Percentiles rank a stretch among this genome's conserved stretches.
Evolutionary conservation across 2,888 invertebrate species (phyloP).

Genomic region (Yponomeuta sedellus): DNA sequence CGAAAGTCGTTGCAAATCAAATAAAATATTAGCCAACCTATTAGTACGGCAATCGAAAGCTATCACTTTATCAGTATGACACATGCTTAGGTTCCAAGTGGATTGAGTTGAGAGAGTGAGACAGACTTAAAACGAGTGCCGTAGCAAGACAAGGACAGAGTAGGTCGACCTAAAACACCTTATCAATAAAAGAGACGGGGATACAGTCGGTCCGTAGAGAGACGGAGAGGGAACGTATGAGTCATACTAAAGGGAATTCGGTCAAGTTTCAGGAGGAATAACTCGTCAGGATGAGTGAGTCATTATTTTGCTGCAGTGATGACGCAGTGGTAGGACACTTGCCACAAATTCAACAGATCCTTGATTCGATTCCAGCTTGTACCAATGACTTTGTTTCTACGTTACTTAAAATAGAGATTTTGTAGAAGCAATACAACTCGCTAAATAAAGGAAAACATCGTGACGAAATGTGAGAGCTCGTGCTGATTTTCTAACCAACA

Average conservation of each 20-base stretch:
- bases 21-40: too few relatives aligned
- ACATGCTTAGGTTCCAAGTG: background rate
- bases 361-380: too few relatives aligned
- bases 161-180: background rate
- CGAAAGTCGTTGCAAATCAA: too few relatives aligned
- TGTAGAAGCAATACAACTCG: too few relatives aligned
- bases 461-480: too few relatives aligned
- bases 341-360: too few relatives aligned
- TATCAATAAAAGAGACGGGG: background rate
- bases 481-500: background rate
- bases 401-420: too few relatives aligned
- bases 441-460: too few relatives aligned
- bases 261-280: background rate
- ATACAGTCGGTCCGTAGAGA: background rate
- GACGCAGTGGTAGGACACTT: too few relatives aligned
- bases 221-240: background rate
- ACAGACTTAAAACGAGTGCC: background rate
- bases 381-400: too few relatives aligned
- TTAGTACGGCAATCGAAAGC: too few relatives aligned
- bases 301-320: background rate
- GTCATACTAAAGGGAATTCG: background rate
- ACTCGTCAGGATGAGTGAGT: background rate
- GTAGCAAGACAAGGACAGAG: background rate
- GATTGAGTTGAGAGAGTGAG: background rate
- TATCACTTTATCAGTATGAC: too few relatives aligned